Percentiles rank a stretch among this genome's conserved stretches.
These are phyloP conservation scores for Glaucopsyche alexis DNA, from an alignment of 2,888 invertebrate genomes.

Conservation along the genomic window DNA sequence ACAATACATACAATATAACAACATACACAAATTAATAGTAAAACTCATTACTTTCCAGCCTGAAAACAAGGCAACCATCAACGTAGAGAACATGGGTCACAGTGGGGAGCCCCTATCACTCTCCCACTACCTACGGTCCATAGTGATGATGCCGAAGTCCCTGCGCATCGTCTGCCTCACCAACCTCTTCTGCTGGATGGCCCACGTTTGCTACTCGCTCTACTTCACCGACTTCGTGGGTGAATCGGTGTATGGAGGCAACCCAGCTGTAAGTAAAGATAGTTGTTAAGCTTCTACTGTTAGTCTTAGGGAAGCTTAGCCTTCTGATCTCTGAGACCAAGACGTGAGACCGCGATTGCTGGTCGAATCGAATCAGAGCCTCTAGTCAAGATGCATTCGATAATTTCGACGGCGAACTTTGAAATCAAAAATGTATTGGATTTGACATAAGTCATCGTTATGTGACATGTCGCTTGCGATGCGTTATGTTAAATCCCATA, in stretches of 20 bases:
- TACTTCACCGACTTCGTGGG: constrained; percentile 98
- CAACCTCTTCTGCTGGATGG: constrained; percentile 99
- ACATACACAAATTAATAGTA: too few species aligned
- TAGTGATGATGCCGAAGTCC: constrained; percentile 94
- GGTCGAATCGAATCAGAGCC: too few species aligned
- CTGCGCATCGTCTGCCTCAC: constrained; percentile 93
- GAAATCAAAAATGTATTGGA: too few species aligned
- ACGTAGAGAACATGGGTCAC: constrained; percentile 47
- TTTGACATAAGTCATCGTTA: too few species aligned
- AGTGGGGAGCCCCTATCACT: constrained; percentile 72
- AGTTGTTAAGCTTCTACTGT: not conserved
- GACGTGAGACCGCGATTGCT: too few species aligned
- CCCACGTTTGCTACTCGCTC: constrained; percentile 96
- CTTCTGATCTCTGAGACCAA: too few species aligned
- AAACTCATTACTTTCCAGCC: not conserved
- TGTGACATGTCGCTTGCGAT: too few species aligned
- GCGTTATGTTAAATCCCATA: too few species aligned
- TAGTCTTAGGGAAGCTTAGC: too few species aligned
- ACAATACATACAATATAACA: too few species aligned
- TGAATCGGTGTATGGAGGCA: constrained; percentile 92
- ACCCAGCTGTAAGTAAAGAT: constrained; percentile 83
- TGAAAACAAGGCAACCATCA: constrained; percentile 36
- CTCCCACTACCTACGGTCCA: constrained; percentile 91
- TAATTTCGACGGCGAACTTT: too few species aligned
- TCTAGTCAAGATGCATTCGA: too few species aligned